These are phyloP conservation scores for Trisateles emortualis DNA, from an alignment of 2,888 invertebrate species.

Conservation along the genomic window DNA sequence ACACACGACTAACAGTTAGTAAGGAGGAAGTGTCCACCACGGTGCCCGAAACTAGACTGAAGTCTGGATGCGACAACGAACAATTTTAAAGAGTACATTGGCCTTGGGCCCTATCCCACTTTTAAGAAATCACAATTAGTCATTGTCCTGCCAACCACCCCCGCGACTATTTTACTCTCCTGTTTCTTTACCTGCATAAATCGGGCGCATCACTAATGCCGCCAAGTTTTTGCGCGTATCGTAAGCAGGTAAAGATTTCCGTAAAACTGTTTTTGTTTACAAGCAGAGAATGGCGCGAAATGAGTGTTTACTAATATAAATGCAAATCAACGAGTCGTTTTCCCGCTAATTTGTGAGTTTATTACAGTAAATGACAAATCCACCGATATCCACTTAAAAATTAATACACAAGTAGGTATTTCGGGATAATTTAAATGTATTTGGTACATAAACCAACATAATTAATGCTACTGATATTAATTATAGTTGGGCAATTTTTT, in stretches of 20 bases:
- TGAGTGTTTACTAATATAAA: constrained; percentile 78
- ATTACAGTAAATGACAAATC: constrained; percentile 22
- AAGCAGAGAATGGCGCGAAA: constrained; percentile 79
- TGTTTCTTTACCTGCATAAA: constrained; percentile 38
- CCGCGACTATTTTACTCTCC: constrained; percentile 54
- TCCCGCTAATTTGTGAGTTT: constrained; percentile 61
- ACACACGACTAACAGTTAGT: constrained; percentile 27
- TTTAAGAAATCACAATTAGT: constrained; percentile 66
- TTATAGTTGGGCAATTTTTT: too few relatives aligned
- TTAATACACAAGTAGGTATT: neutral
- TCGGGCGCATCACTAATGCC: constrained; percentile 48
- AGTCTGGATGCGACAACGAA: constrained; percentile 76
- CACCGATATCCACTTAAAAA: constrained; percentile 3
- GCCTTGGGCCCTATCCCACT: constrained; percentile 78
- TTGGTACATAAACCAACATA: too few relatives aligned
- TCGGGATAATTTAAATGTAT: neutral
- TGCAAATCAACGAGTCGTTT: constrained; percentile 64
- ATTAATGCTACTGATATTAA: too few relatives aligned
- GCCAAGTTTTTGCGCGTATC: constrained; percentile 57
- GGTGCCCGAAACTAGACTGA: constrained; percentile 81
- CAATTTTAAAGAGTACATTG: constrained; percentile 80
- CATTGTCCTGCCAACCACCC: constrained; percentile 58
- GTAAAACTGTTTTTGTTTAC: constrained; percentile 77
- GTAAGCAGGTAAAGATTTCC: constrained; percentile 68
- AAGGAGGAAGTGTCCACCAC: constrained; percentile 70